phyloP scores from a whole-genome alignment of 2,888 invertebrate genomes.

The Ellobium chinense region DNA sequence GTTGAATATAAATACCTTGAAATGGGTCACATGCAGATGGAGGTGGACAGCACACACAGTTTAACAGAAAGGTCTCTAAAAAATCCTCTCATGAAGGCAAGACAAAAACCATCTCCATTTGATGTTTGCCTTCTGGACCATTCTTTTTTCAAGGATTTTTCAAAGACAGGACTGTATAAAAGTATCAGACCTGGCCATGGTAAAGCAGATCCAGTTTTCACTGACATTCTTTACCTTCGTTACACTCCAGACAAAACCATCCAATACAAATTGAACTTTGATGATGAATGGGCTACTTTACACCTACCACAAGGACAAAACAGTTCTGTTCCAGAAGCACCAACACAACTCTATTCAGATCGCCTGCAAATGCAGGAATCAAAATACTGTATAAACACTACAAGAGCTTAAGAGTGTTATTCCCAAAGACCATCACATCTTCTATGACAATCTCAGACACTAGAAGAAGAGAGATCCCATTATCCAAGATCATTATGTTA shows the following conservation, averaged over 20 bases:
- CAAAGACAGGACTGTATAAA: not conserved
- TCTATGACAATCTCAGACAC: not conserved
- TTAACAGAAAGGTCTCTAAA: not conserved
- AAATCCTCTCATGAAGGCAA: not conserved
- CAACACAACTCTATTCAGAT: slow-evolving; percentile 2
- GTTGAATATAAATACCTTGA: slow-evolving; percentile 6
- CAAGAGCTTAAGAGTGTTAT: slow-evolving; percentile 1
- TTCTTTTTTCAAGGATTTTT: not conserved
- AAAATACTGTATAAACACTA: slow-evolving; percentile 8
- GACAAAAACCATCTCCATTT: slow-evolving; percentile 5
- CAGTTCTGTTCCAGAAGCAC: slow-evolving; percentile 5
- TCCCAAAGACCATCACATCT: not conserved
- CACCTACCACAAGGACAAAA: not conserved
- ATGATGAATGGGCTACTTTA: not conserved
- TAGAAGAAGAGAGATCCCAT: not conserved
- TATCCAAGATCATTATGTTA: not conserved
- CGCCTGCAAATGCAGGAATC: not conserved
- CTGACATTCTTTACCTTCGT: not conserved
- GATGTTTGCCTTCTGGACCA: slow-evolving; percentile 5
- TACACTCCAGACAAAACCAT: slow-evolving; percentile 7
- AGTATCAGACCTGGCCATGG: slow-evolving; percentile 5
- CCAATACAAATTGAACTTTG: not conserved
- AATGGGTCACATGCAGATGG: not conserved
- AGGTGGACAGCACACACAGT: not conserved
- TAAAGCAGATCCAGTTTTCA: not conserved